These are phyloP conservation scores for Cotesia congregata DNA, from an alignment of 2,888 invertebrate genomes.

Conservation along the genomic window DNA sequence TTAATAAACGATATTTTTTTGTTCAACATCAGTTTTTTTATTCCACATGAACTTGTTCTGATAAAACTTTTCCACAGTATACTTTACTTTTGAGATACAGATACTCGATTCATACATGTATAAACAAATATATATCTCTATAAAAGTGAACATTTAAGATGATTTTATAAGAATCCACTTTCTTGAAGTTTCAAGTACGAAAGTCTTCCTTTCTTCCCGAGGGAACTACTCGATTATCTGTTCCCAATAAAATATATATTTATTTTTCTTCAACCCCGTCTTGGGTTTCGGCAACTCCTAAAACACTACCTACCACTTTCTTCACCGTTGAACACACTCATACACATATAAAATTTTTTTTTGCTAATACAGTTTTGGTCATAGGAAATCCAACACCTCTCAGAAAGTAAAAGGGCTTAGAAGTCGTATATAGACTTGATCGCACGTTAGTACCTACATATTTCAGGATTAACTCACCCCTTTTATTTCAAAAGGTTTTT, in stretches of 20 bases:
- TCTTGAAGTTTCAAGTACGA: not conserved
- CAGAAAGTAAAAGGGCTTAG: constrained; percentile 10
- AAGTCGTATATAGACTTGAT: constrained; percentile 35
- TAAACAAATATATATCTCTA: not conserved
- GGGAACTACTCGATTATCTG: constrained; percentile 23
- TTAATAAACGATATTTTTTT: too few species aligned
- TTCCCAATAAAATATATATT: constrained; percentile 4
- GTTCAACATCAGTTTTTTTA: too few species aligned
- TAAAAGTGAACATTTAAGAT: not conserved
- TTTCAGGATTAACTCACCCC: constrained; percentile 58
- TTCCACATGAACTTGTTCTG: not conserved
- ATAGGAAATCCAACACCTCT: constrained; percentile 30
- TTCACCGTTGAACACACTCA: not conserved
- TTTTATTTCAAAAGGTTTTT: constrained; percentile 37
- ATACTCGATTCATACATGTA: not conserved
- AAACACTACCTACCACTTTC: not conserved
- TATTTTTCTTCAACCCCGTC: not conserved
- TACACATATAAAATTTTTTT: not conserved
- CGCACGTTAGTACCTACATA: constrained; percentile 46
- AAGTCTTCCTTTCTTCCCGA: constrained; percentile 13
- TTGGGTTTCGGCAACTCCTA: constrained; percentile 11
- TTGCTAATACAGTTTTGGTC: constrained; percentile 20
- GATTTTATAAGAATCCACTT: not conserved
- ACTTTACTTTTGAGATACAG: not conserved
- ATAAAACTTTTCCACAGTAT: not conserved